Conservation (phyloP, 2,888 invertebrate genomes). For the Lissonota sp. region DNA sequence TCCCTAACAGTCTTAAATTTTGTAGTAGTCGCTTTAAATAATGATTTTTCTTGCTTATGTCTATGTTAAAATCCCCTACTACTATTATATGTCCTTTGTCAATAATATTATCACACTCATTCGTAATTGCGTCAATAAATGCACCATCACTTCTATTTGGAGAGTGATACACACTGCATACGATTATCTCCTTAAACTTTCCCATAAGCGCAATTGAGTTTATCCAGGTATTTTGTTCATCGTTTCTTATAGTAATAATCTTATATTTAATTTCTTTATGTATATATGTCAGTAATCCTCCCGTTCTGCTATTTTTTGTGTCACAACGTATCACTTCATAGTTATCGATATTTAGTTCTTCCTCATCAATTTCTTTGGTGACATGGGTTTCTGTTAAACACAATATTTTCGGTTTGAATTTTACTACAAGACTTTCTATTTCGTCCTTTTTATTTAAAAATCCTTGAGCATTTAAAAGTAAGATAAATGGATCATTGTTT, state of each 20-base stretch:
- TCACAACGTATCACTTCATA: conserved; percentile 44
- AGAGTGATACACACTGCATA: conserved; percentile 55
- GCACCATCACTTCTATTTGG: conserved; percentile 45
- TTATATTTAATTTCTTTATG: conserved; percentile 36
- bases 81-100: conserved; percentile 32
- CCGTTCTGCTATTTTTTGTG: conserved; percentile 51
- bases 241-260: conserved; percentile 3
- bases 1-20: conserved; percentile 23
- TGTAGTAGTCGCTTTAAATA: conserved; percentile 41
- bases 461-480: no score
- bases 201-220: conserved; percentile 22
- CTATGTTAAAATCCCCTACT: conserved; percentile 50
- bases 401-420: no score
- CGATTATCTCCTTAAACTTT: conserved; percentile 42
- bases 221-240: conserved; percentile 34
- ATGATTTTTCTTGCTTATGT: conserved; percentile 24
- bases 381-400: no score
- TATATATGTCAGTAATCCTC: conserved; percentile 51
- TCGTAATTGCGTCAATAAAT: conserved; percentile 33
- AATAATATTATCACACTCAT: not conserved
- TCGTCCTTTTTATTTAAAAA: no score
- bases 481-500: no score
- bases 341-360: conserved; percentile 45
- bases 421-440: no score
- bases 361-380: conserved; percentile 32